phyloP scores from a whole-genome alignment of 2,888 invertebrate genomes.

The Cephus nigrinus region DNA sequence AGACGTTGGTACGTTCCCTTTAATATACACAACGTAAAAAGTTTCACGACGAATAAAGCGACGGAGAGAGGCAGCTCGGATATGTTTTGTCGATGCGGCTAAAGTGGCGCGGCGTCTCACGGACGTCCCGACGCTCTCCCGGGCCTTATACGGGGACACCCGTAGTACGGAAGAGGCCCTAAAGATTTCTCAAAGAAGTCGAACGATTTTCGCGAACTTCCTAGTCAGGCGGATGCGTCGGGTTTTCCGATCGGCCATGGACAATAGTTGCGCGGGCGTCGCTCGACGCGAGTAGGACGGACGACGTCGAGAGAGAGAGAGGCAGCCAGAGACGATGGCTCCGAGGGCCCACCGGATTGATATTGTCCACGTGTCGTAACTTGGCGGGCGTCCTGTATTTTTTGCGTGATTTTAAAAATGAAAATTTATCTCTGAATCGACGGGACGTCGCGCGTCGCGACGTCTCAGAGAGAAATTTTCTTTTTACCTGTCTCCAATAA shows the following conservation, averaged over 20 bases:
- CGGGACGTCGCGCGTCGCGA: rapidly evolving
- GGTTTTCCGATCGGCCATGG: conserved; percentile 5
- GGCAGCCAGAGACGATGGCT: conserved; percentile 58
- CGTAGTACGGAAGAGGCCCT: background rate
- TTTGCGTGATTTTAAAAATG: conserved; percentile 29
- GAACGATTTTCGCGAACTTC: background rate
- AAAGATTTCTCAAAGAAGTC: background rate
- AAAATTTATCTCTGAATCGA: conserved; percentile 51
- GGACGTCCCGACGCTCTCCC: background rate
- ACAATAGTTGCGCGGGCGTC: conserved; percentile 18
- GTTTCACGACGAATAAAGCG: conserved; percentile 63
- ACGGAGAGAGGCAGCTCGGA: conserved; percentile 37
- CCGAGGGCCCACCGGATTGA: conserved; percentile 42
- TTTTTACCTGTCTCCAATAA: conserved; percentile 35
- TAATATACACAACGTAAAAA: conserved; percentile 63
- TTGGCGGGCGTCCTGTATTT: conserved; percentile 33
- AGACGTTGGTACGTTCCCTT: conserved; percentile 57
- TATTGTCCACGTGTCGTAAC: conserved; percentile 46
- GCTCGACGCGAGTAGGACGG: conserved; percentile 15
- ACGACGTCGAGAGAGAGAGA: conserved; percentile 21
- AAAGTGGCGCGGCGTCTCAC: background rate
- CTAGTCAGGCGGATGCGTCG: background rate
- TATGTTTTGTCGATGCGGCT: conserved; percentile 17
- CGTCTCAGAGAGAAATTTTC: conserved; percentile 52
- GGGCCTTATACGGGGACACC: background rate